phyloP scores from a whole-genome alignment of 2,888 invertebrate species.

The Eupithecia pulchellata region DNA sequence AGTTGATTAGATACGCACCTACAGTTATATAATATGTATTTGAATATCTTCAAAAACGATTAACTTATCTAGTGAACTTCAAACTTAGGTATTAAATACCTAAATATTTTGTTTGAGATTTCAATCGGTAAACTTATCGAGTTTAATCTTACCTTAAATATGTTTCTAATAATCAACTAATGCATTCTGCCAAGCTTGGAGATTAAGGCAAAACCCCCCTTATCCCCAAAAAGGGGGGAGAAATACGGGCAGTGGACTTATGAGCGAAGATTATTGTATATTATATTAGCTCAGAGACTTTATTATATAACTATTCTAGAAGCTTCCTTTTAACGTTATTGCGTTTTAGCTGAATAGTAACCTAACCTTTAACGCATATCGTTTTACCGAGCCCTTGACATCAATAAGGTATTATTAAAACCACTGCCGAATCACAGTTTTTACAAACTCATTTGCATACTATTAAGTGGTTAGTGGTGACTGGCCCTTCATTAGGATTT shows the following conservation, averaged over 20 bases:
- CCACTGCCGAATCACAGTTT: slow-evolving; percentile 36
- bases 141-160: too few relatives aligned
- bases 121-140: too few relatives aligned
- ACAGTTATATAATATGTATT: neutral
- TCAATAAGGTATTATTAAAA: slow-evolving; percentile 44
- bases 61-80: too few relatives aligned
- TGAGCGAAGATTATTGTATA: too few relatives aligned
- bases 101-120: too few relatives aligned
- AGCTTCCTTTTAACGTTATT: neutral
- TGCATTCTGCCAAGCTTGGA: too few relatives aligned
- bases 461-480: neutral
- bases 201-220: too few relatives aligned
- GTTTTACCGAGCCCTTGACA: slow-evolving; percentile 52
- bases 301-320: neutral
- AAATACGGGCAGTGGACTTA: too few relatives aligned
- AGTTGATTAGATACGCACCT: neutral
- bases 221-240: too few relatives aligned
- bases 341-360: neutral
- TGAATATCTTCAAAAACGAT: neutral
- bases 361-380: neutral
- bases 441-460: slow-evolving; percentile 33
- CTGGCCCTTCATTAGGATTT: neutral
- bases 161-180: too few relatives aligned
- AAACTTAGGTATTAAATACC: too few relatives aligned
- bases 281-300: too few relatives aligned